Evolutionary conservation across 1,140 invertebrate genomes (phyloP).

Genomic region (Argopecten irradians): DNA sequence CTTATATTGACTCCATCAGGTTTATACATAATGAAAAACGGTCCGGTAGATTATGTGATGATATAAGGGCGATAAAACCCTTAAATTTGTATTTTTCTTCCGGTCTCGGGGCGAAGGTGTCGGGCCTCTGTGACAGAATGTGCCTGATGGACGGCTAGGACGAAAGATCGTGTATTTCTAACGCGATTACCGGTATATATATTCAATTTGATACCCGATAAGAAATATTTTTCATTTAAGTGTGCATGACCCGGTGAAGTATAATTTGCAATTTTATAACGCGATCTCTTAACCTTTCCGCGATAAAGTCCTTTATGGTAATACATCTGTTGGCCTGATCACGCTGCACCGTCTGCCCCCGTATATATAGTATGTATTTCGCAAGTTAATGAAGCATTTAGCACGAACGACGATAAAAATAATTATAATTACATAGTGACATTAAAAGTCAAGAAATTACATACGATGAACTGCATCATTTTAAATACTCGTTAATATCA

Average conservation of each 20-base stretch:
- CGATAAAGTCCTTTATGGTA: neutral
- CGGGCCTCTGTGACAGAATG: neutral
- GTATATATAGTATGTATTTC: neutral
- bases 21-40: conserved; percentile 12
- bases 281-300: neutral
- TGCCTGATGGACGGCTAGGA: neutral
- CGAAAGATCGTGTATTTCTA: neutral
- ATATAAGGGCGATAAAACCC: neutral
- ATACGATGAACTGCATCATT: too few relatives aligned
- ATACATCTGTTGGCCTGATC: neutral
- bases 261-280: conserved; percentile 3
- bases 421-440: neutral
- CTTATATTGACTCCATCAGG: conserved; percentile 21
- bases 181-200: neutral
- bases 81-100: conserved; percentile 23
- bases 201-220: conserved; percentile 11
- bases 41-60: neutral
- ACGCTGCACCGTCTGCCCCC: neutral
- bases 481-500: too few relatives aligned
- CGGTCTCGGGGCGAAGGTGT: conserved; percentile 10
- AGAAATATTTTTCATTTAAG: conserved; percentile 4
- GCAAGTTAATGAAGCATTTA: neutral
- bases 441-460: neutral
- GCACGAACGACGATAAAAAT: neutral
- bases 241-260: neutral